Base-by-base conservation (phyloP, 2,888 invertebrate genomes). In the Mylabris sibirica region DNA sequence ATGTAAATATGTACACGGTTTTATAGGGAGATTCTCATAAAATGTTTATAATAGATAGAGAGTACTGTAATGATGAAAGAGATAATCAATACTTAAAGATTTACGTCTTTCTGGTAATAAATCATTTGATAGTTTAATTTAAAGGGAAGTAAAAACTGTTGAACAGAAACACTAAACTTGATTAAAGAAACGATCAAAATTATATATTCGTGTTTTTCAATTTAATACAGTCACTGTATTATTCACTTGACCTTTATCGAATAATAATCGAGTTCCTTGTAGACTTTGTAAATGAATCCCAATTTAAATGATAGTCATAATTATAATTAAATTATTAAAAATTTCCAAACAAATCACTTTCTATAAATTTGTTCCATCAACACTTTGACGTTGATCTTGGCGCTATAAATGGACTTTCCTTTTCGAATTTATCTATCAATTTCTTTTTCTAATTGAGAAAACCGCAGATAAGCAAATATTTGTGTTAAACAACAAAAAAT, bases 381-480 rank as follows among this genome's bases (percentile, higher is more conserved):
- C n/a, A 44, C 44, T n/a, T 44, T 44, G 44, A 44, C 44, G n/a
- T 17, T 44, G 44, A 44, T 44, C 44, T 44, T 44, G 44, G 17
- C 17, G 44, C 17, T 3, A 8, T 17, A 38, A 38, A 38, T 35
- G 2, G 1, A 44, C 44, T 44, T 44, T 44, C 44, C 44, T 44
- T 44, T 44, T 44, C n/a, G 17, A 6, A 44, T 44, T 44, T 44
- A 17, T 44, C 44, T 44, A 17, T 11, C 38, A 35, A 3, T 41
- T 41, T 41, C 11, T 1, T 14, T 44, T 4, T 8, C 8, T 8
- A 30, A 30, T 6, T 8, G 30, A 6, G 17, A 3, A 44, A 44
- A 44, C n/a, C 44, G n/a, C 41, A 41, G 12, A 41, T 41, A 14
- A 38, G 3, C 38, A 38, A 38, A 44, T 41, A 41, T 44, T 44